Evolutionary conservation across 1,140 invertebrate species (phyloP).

Genomic region (Halyomorpha halys): DNA sequence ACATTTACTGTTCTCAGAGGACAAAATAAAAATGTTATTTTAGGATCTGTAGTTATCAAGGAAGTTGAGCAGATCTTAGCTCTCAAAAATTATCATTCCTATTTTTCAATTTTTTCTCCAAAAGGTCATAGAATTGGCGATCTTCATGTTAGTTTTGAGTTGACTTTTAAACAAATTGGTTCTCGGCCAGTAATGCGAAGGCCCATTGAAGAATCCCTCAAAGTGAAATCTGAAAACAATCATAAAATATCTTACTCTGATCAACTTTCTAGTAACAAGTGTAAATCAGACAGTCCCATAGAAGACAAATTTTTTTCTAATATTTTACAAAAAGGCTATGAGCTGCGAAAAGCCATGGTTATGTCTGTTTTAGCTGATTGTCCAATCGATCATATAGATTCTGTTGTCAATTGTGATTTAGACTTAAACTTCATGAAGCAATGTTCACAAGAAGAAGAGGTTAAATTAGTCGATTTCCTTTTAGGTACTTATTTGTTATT

Average conservation of each 20-base stretch:
- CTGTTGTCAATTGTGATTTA: neutral
- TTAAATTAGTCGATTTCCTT: slow-evolving; percentile 18
- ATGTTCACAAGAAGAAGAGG: neutral
- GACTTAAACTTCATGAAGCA: neutral
- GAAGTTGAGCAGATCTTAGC: neutral
- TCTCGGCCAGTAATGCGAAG: no score
- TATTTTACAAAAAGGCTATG: slow-evolving; percentile 2
- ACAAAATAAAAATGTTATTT: slow-evolving; percentile 8
- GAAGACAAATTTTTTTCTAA: slow-evolving; percentile 5
- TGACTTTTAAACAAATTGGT: neutral
- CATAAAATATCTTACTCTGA: no score
- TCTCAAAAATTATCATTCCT: slow-evolving; percentile 1
- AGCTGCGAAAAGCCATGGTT: slow-evolving; percentile 18
- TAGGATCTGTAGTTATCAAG: neutral
- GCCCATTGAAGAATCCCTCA: no score
- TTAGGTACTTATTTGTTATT: slow-evolving; percentile 7
- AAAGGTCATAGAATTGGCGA: slow-evolving; percentile 17
- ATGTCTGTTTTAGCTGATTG: slow-evolving; percentile 22
- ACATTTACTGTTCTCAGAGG: slow-evolving; percentile 12
- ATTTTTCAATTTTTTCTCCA: slow-evolving; percentile 19
- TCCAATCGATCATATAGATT: slow-evolving; percentile 9
- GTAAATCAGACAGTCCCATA: no score
- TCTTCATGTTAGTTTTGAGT: slow-evolving; percentile 13
- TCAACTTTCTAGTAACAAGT: no score
- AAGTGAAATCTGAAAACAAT: no score